Evolutionary conservation across 1,140 invertebrate genomes (phyloP), one percentile per base, ranked within the genome.

Genomic region (Chrysoperla carnea): DNA sequence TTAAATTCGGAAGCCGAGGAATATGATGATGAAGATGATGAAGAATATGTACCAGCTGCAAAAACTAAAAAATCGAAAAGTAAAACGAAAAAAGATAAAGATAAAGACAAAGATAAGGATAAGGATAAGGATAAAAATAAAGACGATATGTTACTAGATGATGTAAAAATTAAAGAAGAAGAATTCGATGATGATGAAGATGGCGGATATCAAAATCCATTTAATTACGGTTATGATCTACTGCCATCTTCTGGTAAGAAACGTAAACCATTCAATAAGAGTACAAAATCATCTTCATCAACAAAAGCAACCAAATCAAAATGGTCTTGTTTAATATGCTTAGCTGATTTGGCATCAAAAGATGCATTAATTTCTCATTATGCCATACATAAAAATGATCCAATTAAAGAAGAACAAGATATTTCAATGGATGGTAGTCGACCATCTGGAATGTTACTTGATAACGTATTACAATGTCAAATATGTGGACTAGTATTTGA

Each of bases 311-410:
- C 17, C 8, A 40, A 29, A n/a, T 37, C 39, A 9, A 41, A 46
- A 41, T 48, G 47, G 47, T 35, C 44, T 8, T 48, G 47, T 35
- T 46, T 48, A 33, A 46, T 48, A n/a, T 48, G 47, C 33, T 42
- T 37, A 5, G 42, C 41, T 8, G 33, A 46, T 3, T 17, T 33
- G 7, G 28, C 29, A 14, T 38, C 42, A 12, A 48, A 48, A 46
- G 43, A 49, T 6, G 35, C 43, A 1, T 37, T 49, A 12, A 49
- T 49, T 15, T 40, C 46, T 12, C 48, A 49, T 14, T 49, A 49
- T 43, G 48, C 46, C 39, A 33, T 43, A 4, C 48, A 49, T 38
- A 49, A 48, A 23, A 45, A 42, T 12, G 45, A 46, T 38, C 41
- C 40, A 6, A 40, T 41, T 11, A 46, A 38, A 14, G 14, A 41